Percentiles rank a stretch among this genome's conserved stretches.
Conservation (phyloP, 2,888 invertebrate genomes). For the Spisula subtruncata region DNA sequence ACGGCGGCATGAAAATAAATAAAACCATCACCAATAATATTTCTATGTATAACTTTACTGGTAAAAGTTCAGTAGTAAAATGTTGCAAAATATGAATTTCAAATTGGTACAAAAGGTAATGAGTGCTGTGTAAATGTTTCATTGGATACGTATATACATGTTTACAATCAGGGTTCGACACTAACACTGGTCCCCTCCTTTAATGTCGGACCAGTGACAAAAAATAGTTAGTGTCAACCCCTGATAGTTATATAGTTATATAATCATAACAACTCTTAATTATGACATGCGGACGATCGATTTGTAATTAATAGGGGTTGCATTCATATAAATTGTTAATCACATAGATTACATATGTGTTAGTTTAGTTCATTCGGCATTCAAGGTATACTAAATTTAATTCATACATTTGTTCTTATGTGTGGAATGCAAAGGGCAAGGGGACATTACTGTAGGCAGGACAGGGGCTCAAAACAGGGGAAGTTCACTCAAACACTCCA, state of each 20-base stretch:
- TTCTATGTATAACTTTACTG: neutral
- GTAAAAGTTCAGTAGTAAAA: neutral
- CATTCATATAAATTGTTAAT: constrained; percentile 19
- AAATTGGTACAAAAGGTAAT: neutral
- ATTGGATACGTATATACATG: neutral
- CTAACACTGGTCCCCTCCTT: no score
- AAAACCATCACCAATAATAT: neutral
- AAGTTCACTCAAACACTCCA: neutral
- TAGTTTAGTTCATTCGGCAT: constrained; percentile 27
- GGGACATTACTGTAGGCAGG: neutral
- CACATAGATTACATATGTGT: neutral
- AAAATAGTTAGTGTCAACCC: no score
- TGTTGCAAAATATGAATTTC: neutral
- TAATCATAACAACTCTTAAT: neutral
- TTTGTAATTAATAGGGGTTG: neutral
- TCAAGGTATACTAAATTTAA: neutral
- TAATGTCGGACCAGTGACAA: no score
- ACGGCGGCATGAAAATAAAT: neutral
- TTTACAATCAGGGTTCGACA: no score
- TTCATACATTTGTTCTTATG: neutral
- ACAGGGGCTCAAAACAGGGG: neutral
- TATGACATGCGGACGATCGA: neutral
- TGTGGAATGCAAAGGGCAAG: neutral
- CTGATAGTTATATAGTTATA: neutral
- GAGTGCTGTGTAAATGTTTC: neutral